These are phyloP conservation scores for Odontomachus brunneus DNA, from an alignment of 1,140 invertebrate genomes.

Conservation along the genomic window DNA sequence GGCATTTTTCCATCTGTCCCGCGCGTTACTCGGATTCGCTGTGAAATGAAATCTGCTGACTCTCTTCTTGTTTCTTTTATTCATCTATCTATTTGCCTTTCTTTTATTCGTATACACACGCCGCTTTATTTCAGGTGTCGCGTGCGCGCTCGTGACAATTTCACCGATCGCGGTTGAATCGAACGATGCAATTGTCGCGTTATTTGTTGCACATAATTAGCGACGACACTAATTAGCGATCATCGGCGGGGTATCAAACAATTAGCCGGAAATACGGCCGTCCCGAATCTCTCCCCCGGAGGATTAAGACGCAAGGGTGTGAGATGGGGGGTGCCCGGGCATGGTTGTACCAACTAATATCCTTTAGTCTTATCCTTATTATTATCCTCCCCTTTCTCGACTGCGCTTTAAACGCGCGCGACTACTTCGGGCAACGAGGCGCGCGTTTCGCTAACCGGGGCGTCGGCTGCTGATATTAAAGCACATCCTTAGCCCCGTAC, in stretches of 20 bases:
- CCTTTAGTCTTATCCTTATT: constrained; percentile 81
- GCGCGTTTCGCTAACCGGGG: constrained; percentile 60
- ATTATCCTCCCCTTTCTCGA: constrained; percentile 74
- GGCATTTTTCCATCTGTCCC: neutral
- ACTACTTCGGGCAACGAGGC: constrained; percentile 58
- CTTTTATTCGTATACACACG: too few species aligned
- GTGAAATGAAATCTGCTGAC: neutral
- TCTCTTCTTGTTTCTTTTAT: neutral
- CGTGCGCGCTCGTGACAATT: neutral
- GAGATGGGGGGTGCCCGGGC: constrained; percentile 37
- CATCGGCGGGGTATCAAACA: constrained; percentile 77
- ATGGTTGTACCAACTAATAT: constrained; percentile 80
- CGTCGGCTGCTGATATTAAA: constrained; percentile 75
- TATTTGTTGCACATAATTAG: constrained; percentile 31
- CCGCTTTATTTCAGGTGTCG: neutral
- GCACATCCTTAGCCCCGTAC: constrained; percentile 72
- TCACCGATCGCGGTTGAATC: neutral
- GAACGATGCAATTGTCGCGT: constrained; percentile 4
- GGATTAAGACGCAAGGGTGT: constrained; percentile 48
- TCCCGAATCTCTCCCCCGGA: constrained; percentile 42
- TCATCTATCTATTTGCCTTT: too few species aligned
- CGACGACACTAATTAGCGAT: constrained; percentile 41
- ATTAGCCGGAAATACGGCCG: constrained; percentile 73
- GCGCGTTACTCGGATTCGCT: neutral
- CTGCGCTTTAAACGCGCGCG: constrained; percentile 58